Evolutionary conservation across 2,113 vertebrate species (phyloP), one percentile per base, ranked within the genome.

Genomic region (Passer montanus): DNA sequence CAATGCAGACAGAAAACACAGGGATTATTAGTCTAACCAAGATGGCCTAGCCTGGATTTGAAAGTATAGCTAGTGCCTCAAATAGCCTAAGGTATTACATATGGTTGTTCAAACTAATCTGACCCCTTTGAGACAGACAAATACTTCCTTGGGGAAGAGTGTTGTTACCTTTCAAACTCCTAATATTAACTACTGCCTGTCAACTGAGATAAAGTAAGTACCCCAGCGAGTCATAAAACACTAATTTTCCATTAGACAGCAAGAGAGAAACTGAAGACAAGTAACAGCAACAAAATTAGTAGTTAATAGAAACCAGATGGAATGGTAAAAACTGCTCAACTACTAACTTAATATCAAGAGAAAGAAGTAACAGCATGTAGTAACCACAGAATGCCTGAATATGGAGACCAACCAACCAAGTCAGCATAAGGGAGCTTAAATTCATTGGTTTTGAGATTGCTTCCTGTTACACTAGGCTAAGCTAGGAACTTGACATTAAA

Each of bases 181-280:
- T 93, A 63, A 84, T 60, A 62, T 47, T 84, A 97, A 79, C 66
- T n/a, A 66, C 46, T 76, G 59, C 90, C 64, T 41, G 72, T 58
- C 79, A 86, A 46, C n/a, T 1, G 37, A 88, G 79, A 90, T 60
- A 90, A 90, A 96, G 31, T 33, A 75, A 93, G 79, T 43, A 94
- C 76, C 43, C 63, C 50, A 56, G 52, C 2, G 4, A 93, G 46
- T 84, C 79, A 94, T 70, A 88, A 94, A 96, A 46, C 47, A 78
- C 46, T 44, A 43, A 70, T 94, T 90, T 91, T 88, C 63, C 68
- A 88, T 90, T 75, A 84, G 62, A 75, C 26, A 83, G 43, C 52
- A 90, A 93, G 46, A 91, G 43, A 93, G 50, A 91, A 95, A 90
- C 62, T 44, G 58, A 83, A 90, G 55, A 90, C 82, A 94, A 95